Percentiles rank a stretch among this genome's conserved stretches.
Evolutionary conservation across 2,113 vertebrate genomes (phyloP).

Genomic region (Ardeotis arabs): DNA sequence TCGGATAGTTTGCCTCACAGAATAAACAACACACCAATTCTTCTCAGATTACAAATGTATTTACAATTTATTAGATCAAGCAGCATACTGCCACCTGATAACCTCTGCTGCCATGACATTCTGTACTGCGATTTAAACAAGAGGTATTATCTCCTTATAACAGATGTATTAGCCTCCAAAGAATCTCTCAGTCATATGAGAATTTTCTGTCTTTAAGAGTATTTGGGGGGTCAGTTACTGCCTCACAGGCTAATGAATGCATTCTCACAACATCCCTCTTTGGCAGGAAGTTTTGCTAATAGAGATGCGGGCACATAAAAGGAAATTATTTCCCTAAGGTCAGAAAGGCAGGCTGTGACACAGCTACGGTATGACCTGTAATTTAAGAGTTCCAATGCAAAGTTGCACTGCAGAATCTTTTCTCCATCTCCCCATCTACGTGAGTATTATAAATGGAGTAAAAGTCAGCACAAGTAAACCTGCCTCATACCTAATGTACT

Average conservation of each 20-base stretch:
- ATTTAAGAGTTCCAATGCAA: neutral
- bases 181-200: neutral
- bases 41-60: neutral
- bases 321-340: neutral
- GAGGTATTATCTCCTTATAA: neutral
- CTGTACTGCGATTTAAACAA: neutral
- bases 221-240: neutral
- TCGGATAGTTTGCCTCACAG: neutral
- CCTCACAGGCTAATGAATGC: neutral
- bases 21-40: neutral
- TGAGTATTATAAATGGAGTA: neutral
- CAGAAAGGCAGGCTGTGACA: neutral
- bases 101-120: neutral
- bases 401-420: neutral
- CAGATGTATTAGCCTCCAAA: neutral
- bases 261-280: neutral
- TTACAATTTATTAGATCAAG: neutral
- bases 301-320: neutral
- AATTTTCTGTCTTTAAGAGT: neutral
- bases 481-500: neutral
- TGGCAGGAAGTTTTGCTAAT: neutral
- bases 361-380: rapidly evolving
- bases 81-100: neutral
- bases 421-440: rapidly evolving
- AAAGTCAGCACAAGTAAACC: neutral